Evolutionary conservation across 1,140 invertebrate genomes (phyloP).

Genomic region (Euura saliciscinereae): DNA sequence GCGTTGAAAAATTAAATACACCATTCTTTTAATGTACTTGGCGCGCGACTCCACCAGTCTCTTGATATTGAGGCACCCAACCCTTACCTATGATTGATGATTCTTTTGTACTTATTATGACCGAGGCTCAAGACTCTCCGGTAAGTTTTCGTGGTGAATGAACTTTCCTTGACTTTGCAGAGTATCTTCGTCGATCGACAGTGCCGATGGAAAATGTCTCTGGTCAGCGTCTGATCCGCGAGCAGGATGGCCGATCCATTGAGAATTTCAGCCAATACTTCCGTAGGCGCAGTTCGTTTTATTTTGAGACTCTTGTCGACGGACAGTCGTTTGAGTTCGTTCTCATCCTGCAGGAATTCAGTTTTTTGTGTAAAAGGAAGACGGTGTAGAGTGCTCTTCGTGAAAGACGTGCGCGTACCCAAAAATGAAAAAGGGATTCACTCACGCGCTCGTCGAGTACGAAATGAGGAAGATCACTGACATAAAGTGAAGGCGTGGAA

Average conservation of each 20-base stretch:
- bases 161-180: neutral
- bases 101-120: conserved; percentile 2
- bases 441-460: neutral
- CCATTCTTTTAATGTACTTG: no score
- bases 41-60: no score
- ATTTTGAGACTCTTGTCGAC: neutral
- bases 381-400: neutral
- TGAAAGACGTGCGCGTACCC: neutral
- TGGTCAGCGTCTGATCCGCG: neutral
- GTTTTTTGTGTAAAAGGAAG: no score
- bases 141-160: neutral
- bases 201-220: neutral
- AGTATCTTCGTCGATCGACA: neutral
- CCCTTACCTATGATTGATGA: neutral
- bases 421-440: neutral
- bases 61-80: no score
- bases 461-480: neutral
- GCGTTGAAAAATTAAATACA: no score
- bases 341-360: neutral
- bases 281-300: neutral
- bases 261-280: neutral
- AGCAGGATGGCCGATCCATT: neutral
- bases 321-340: neutral
- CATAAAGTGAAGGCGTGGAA: neutral
- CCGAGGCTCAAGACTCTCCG: neutral